Evolutionary conservation across 2,888 invertebrate genomes (phyloP).

Genomic region (Agrilus cyanescens): DNA sequence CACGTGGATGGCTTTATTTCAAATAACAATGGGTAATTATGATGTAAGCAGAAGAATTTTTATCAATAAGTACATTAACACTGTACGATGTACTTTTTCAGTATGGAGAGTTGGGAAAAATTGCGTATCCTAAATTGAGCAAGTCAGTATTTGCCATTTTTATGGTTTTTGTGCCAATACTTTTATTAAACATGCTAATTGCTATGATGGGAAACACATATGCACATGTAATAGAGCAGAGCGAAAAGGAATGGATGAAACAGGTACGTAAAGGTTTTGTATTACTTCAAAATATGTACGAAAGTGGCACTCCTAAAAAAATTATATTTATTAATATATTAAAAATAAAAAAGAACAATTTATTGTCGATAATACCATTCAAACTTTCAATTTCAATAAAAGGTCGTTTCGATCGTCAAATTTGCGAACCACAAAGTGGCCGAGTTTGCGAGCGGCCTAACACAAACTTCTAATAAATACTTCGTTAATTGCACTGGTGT

Average conservation of each 20-base stretch:
- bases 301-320: no score
- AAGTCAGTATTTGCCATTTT: conserved; percentile 96
- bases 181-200: conserved; percentile 93
- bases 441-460: no score
- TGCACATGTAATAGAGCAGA: conserved; percentile 93
- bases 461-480: no score
- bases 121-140: conserved; percentile 82
- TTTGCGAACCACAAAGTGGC: no score
- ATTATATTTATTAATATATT: no score
- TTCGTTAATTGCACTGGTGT: no score
- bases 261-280: conserved; percentile 49
- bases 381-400: no score
- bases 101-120: conserved; percentile 86
- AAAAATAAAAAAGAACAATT: no score
- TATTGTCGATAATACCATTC: no score
- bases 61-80: not conserved
- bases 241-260: conserved; percentile 98
- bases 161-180: conserved; percentile 95
- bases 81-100: conserved; percentile 36
- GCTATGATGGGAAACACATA: conserved; percentile 99
- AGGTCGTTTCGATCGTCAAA: no score
- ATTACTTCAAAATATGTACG: no score
- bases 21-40: conserved; percentile 95
- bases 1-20: conserved; percentile 97
- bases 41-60: conserved; percentile 58